phyloP scores from a whole-genome alignment of 2,888 invertebrate species.

The Spatulosminthurus flaviceps region DNA sequence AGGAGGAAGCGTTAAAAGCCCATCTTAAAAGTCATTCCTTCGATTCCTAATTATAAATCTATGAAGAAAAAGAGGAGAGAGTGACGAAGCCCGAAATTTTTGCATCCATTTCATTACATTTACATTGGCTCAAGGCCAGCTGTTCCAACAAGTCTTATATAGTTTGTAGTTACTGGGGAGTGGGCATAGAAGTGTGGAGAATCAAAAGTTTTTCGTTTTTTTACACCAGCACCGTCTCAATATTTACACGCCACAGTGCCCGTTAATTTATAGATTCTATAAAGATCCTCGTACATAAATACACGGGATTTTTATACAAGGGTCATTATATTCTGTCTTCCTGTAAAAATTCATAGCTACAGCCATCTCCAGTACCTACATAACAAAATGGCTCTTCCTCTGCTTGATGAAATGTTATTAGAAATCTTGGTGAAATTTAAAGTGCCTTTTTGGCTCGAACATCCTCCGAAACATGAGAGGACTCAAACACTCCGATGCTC shows the following conservation, averaged over 20 bases:
- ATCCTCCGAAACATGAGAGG: conserved; percentile 18
- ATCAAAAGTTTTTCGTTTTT: conserved; percentile 13
- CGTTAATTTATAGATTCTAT: conserved; percentile 10
- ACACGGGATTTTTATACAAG: neutral
- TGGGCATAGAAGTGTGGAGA: neutral
- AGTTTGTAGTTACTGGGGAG: no score
- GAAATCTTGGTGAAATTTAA: conserved; percentile 13
- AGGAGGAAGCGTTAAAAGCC: neutral
- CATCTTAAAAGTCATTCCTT: neutral
- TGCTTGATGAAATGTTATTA: conserved; percentile 4
- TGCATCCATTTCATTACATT: conserved; percentile 19
- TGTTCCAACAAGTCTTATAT: neutral
- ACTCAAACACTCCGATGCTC: neutral
- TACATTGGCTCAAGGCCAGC: conserved; percentile 16
- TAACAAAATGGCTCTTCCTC: no score
- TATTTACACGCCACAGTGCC: conserved; percentile 20
- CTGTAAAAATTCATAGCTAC: neutral
- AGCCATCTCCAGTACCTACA: no score
- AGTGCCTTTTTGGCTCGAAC: neutral
- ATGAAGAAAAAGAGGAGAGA: neutral
- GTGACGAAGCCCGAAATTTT: conserved; percentile 5
- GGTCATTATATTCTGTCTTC: neutral
- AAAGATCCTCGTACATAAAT: neutral
- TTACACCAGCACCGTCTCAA: neutral
- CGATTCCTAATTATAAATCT: conserved; percentile 30